A percentile compares a stretch with the other conserved stretches of the same genome.
Conservation (phyloP, 2,113 vertebrate genomes). For the Thamnaconus septentrionalis region DNA sequence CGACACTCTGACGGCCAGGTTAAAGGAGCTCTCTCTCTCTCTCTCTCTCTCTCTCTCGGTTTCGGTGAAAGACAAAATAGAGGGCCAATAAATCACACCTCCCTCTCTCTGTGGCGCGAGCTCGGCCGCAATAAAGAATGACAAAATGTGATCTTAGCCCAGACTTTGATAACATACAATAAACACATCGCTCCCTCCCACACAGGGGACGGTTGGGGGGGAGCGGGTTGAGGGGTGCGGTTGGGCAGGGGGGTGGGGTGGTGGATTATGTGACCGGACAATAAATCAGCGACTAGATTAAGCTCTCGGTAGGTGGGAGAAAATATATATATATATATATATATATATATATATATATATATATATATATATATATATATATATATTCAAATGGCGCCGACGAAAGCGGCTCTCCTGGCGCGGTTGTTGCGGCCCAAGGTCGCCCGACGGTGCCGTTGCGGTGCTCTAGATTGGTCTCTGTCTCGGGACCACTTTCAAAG, state of each 20-base stretch:
- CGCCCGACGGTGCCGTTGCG: constrained; percentile 4
- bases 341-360: background rate
- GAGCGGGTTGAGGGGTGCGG: too few relatives aligned
- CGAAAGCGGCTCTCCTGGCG: background rate
- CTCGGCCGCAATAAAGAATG: constrained; percentile 1
- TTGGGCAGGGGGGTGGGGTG: too few relatives aligned
- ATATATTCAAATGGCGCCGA: constrained; percentile 4
- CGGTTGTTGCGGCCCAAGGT: constrained; percentile 28
- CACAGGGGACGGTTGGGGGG: too few relatives aligned
- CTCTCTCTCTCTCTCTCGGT: too few relatives aligned
- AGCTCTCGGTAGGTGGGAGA: background rate
- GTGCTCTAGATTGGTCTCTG: too few relatives aligned
- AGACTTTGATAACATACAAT: constrained; percentile 3
- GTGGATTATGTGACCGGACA: constrained; percentile 7
- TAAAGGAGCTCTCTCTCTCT: too few relatives aligned
- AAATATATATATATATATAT: background rate
- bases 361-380: background rate
- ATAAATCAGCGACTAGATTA: constrained; percentile 10
- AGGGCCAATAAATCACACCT: background rate
- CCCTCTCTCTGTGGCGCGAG: background rate
- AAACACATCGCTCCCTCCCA: background rate
- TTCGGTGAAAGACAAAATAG: too few relatives aligned
- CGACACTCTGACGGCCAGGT: too few relatives aligned
- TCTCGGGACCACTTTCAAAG: too few relatives aligned
- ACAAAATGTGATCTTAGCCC: background rate